Conservation (phyloP, 2,113 vertebrate genomes). For the Oryzias woworae region DNA sequence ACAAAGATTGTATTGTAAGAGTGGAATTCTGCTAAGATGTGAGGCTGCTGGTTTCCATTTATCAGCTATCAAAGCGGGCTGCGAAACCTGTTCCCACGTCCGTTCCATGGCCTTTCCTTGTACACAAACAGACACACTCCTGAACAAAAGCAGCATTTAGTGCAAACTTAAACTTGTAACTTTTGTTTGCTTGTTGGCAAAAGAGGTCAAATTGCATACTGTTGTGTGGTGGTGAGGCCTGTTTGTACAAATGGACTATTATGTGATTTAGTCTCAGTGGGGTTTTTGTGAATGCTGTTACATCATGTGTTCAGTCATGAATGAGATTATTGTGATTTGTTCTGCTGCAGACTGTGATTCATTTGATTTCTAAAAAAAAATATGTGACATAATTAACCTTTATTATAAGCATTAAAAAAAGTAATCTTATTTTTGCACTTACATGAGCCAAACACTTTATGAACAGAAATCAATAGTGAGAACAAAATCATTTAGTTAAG, state of each 20-base stretch:
- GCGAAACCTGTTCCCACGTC: conserved; percentile 23
- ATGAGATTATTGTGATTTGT: conserved; percentile 9
- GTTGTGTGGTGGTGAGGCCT: not conserved
- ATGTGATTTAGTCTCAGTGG: conserved; percentile 3
- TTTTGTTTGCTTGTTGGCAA: conserved; percentile 23
- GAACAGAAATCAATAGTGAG: too few relatives aligned
- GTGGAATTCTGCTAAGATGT: not conserved
- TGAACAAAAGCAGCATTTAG: conserved; percentile 7
- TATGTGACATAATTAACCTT: not conserved
- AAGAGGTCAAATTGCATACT: conserved; percentile 18
- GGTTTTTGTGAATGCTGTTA: conserved; percentile 17
- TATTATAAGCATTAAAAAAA: too few relatives aligned
- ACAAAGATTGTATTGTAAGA: conserved; percentile 38
- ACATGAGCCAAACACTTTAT: too few relatives aligned
- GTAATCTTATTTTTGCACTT: too few relatives aligned
- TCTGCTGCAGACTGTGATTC: not conserved
- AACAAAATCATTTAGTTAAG: too few relatives aligned
- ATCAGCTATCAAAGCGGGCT: conserved; percentile 25
- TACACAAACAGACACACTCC: conserved; percentile 17
- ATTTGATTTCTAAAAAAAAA: not conserved
- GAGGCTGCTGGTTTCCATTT: not conserved
- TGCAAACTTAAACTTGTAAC: conserved; percentile 26
- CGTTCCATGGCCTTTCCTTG: conserved; percentile 23
- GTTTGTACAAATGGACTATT: not conserved
- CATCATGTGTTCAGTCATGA: not conserved